Percentiles rank a stretch among this genome's conserved stretches.
These are phyloP conservation scores for Archivesica marissinica DNA, from an alignment of 1,140 invertebrate genomes.

Conservation along the genomic window DNA sequence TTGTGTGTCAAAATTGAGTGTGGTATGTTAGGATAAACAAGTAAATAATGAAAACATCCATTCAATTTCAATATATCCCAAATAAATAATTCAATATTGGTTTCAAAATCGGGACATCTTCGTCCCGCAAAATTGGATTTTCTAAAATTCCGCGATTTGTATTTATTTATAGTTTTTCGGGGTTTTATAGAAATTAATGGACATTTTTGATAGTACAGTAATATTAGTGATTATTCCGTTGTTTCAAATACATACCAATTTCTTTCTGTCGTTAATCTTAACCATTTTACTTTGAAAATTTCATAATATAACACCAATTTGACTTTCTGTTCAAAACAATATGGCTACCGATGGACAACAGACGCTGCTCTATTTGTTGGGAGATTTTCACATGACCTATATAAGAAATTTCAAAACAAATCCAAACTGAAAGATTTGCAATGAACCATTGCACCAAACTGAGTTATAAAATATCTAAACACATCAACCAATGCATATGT, in stretches of 20 bases:
- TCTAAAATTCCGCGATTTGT: neutral
- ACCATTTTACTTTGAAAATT: conserved; percentile 60
- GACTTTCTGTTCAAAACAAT: conserved; percentile 69
- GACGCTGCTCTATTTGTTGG: conserved; percentile 72
- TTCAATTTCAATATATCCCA: neutral
- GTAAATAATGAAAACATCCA: conserved; percentile 24
- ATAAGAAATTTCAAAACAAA: conserved; percentile 12
- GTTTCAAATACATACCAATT: conserved; percentile 49
- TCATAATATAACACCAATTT: conserved; percentile 54
- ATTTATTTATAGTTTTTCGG: neutral
- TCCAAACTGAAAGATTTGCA: neutral
- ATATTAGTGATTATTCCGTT: conserved; percentile 36
- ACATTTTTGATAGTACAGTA: conserved; percentile 47
- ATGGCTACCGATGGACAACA: conserved; percentile 76
- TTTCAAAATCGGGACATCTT: neutral
- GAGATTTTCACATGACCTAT: conserved; percentile 70
- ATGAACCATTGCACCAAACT: neutral
- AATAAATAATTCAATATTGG: neutral
- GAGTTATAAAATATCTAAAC: neutral
- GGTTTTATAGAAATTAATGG: conserved; percentile 37
- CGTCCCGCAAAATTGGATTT: neutral
- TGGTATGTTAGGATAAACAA: conserved; percentile 41
- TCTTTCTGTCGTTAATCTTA: conserved; percentile 54
- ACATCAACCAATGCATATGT: neutral
- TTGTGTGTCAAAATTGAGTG: neutral